Evolutionary conservation across 2,888 invertebrate species (phyloP).

Genomic region (Lathronympha strigana): DNA sequence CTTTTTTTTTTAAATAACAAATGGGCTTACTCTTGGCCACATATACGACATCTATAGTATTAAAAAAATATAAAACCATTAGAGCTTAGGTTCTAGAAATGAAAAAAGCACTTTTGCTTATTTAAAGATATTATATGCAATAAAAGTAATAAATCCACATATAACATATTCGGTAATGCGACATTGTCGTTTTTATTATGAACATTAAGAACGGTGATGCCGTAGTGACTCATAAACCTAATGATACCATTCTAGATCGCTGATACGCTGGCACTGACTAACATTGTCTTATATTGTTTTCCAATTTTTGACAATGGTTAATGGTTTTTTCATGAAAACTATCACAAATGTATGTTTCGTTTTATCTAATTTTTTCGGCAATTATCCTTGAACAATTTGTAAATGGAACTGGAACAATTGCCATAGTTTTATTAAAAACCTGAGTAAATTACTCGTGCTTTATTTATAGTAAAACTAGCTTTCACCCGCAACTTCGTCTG

Average conservation of each 20-base stretch:
- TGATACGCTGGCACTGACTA: constrained; percentile 2
- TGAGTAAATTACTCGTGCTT: too few species aligned
- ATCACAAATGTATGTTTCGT: not conserved
- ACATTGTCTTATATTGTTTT: constrained; percentile 13
- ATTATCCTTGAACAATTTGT: not conserved
- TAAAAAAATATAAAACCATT: too few species aligned
- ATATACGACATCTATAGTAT: too few species aligned
- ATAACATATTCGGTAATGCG: not conserved
- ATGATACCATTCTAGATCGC: constrained; percentile 24
- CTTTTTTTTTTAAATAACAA: too few species aligned
- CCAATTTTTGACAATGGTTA: constrained; percentile 25
- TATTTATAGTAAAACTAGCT: not conserved
- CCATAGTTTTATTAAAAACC: not conserved
- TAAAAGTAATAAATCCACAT: not conserved
- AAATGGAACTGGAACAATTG: not conserved
- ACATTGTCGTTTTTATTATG: constrained; percentile 18
- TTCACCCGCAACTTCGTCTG: too few species aligned
- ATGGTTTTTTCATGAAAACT: constrained; percentile 18
- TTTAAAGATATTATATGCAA: not conserved
- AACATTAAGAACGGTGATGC: constrained; percentile 13
- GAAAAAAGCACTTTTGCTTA: too few species aligned
- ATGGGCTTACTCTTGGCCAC: too few species aligned
- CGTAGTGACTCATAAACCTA: constrained; percentile 20
- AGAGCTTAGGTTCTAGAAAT: too few species aligned
- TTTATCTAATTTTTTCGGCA: constrained; percentile 1